Conservation (phyloP, 2,888 invertebrate species). For the Rotaria macrura region DNA sequence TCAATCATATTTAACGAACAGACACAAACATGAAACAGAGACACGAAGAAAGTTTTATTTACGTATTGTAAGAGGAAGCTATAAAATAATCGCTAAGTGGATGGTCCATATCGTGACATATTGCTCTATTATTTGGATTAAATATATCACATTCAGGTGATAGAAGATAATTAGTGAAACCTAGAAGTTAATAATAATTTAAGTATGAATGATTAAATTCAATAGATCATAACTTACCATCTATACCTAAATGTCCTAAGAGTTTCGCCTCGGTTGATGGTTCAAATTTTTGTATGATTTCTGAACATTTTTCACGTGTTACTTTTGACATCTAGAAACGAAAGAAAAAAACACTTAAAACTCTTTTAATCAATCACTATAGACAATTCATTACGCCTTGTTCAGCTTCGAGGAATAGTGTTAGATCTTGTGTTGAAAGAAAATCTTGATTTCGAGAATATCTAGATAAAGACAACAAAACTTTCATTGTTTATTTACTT, state of each 20-base stretch:
- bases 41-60: constrained; percentile 34
- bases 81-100: constrained; percentile 54
- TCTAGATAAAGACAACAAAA: too few relatives aligned
- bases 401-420: constrained; percentile 56
- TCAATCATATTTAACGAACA: not conserved
- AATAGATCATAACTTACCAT: constrained; percentile 47
- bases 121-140: constrained; percentile 50
- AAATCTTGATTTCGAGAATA: constrained; percentile 56
- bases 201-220: not conserved
- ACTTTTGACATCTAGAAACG: constrained; percentile 53
- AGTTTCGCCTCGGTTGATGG: constrained; percentile 54
- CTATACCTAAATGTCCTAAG: constrained; percentile 54
- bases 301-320: constrained; percentile 53
- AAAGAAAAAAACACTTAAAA: too few relatives aligned
- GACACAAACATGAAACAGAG: too few relatives aligned
- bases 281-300: constrained; percentile 54
- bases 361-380: not conserved
- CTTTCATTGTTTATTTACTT: too few relatives aligned
- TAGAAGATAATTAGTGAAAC: constrained; percentile 46
- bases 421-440: constrained; percentile 54
- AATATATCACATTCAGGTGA: constrained; percentile 54
- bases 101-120: constrained; percentile 55
- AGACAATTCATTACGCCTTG: constrained; percentile 53
- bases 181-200: constrained; percentile 37
- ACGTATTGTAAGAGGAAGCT: constrained; percentile 54